Conservation (phyloP, 2,888 invertebrate species). For the Heliconius hortense region DNA sequence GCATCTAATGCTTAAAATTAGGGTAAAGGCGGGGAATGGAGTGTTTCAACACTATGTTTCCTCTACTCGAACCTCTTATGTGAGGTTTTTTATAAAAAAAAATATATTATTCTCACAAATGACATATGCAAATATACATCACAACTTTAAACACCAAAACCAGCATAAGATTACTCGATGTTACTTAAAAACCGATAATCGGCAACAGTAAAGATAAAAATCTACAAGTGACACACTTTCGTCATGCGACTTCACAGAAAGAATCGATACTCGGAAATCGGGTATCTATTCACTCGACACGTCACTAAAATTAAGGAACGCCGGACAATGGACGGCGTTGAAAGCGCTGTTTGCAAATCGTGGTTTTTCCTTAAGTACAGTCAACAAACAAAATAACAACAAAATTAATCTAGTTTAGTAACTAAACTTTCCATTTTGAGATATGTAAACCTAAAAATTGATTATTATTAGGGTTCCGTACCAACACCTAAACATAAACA, state of each 20-base stretch:
- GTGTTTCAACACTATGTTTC: too few relatives aligned
- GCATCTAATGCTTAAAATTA: too few relatives aligned
- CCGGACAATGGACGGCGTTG: slow-evolving; percentile 24
- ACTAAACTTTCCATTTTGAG: too few relatives aligned
- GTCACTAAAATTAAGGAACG: slow-evolving; percentile 29
- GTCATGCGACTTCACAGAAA: slow-evolving; percentile 39
- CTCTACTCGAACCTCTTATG: too few relatives aligned
- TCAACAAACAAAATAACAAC: not conserved
- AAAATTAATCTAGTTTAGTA: too few relatives aligned
- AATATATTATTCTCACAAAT: not conserved
- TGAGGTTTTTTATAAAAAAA: too few relatives aligned
- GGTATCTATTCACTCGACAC: slow-evolving; percentile 31
- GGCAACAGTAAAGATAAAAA: slow-evolving; percentile 33
- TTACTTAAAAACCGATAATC: slow-evolving; percentile 31
- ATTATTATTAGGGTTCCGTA: too few relatives aligned
- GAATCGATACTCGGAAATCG: slow-evolving; percentile 38
- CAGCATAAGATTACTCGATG: slow-evolving; percentile 7
- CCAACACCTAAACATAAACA: too few relatives aligned
- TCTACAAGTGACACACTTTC: slow-evolving; percentile 44
- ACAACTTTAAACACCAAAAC: not conserved
- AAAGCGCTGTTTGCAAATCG: not conserved
- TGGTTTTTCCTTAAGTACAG: slow-evolving; percentile 25
- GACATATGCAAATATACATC: not conserved
- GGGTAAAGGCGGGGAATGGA: too few relatives aligned
- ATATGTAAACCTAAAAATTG: too few relatives aligned